Base-by-base conservation (phyloP, 2,113 vertebrate genomes). In the Salvelinus alpinus region DNA sequence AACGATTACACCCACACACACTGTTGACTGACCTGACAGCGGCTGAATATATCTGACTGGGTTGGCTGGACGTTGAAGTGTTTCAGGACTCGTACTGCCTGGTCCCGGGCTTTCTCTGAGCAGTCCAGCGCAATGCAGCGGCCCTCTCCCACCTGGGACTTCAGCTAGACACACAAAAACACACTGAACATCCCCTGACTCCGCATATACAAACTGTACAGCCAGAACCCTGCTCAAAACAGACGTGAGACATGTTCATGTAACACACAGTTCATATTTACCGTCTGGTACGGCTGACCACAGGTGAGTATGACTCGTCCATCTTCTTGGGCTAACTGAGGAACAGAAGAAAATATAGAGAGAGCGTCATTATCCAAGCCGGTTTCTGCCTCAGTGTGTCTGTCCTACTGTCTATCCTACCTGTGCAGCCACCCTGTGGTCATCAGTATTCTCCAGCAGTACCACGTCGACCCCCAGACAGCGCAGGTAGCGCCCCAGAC, bases 101-200 rank as follows among this genome's bases (percentile, higher is more conserved):
- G 96, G 3, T 97, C 94, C 62, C 76, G 90, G 0, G 95, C 95
- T 84, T 94, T 96, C 74, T 95, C 93, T 0, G 94, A 95, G 82
- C 95, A 94, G 88, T 95, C 91, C 38, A 98, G 90, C 0, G 88
- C 84, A 77, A 95, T 88, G 80, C 96, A 96, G 73, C 92, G 91
- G n/a, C 95, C 95, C 83, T 95, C 94, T 3, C 90, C 94, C 0
- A 97, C 94, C 88, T 96, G 96, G 20, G 96, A 95, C 69, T 86
- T 88, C 77, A 97, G 87, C 97, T 98, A 3, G 9, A 72, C 18
- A 80, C 38, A 75, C n/a, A 75, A 18, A 73, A 12, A 59, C 24
- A 73, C 27, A 47, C 29, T 1, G 59, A 22, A 22, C 13, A n/a
- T 22, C 59, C 24, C n/a, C 59, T 67, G 20, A 38, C 13, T 44